Evolutionary conservation across 2,888 invertebrate species (phyloP).

Genomic region (Heliconius ethilla): DNA sequence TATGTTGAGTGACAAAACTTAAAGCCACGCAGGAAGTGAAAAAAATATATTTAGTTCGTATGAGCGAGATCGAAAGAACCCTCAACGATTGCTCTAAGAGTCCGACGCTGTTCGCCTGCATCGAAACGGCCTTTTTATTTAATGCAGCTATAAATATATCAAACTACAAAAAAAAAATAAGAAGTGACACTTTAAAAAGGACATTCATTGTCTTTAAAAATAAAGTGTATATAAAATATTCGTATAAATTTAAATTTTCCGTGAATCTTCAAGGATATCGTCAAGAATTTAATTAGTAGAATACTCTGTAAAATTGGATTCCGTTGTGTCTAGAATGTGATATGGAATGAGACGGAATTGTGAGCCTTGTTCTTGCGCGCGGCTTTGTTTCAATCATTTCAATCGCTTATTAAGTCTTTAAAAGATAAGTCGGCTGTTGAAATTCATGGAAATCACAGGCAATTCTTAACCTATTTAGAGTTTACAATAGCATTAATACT

Average conservation of each 20-base stretch:
- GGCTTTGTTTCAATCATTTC: background rate
- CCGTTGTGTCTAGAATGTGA: constrained; percentile 23
- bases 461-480: background rate
- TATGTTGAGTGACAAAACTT: too few relatives aligned
- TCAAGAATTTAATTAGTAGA: constrained; percentile 29
- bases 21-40: too few relatives aligned
- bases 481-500: too few relatives aligned
- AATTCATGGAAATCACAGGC: background rate
- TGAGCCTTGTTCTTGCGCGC: background rate
- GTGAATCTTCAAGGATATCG: background rate
- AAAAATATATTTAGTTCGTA: too few relatives aligned
- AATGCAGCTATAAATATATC: background rate
- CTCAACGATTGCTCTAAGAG: background rate
- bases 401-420: background rate
- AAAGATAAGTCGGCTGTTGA: too few relatives aligned
- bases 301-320: constrained; percentile 23
- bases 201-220: background rate
- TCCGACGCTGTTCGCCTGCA: background rate
- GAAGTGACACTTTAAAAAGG: background rate
- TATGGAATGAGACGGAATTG: constrained; percentile 8
- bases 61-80: background rate
- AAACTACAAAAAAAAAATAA: background rate
- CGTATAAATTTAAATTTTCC: constrained; percentile 15
- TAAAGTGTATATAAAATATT: background rate
- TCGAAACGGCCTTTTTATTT: background rate